Percentiles rank a stretch among this genome's conserved stretches.
Evolutionary conservation across 2,888 invertebrate genomes (phyloP).

Genomic region (Rhabditoides inermis): DNA sequence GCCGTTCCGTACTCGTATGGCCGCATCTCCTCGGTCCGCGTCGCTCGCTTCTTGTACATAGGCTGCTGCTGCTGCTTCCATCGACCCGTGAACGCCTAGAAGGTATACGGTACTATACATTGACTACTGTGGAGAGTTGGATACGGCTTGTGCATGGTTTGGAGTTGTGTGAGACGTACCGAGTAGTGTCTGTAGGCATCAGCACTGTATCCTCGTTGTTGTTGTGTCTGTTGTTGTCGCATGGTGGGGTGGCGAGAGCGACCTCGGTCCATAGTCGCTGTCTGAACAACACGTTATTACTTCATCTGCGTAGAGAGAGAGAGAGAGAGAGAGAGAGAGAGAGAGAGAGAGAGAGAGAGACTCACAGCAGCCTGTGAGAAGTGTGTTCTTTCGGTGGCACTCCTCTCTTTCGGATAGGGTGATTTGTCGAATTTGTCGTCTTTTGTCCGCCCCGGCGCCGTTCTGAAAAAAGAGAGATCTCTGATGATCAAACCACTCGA

Average conservation of each 20-base stretch:
- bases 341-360: too few species aligned
- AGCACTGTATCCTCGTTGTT: not conserved
- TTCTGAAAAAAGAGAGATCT: slow-evolving; percentile 14
- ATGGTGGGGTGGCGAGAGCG: slow-evolving; percentile 28
- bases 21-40: slow-evolving; percentile 17
- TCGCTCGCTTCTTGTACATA: slow-evolving; percentile 33
- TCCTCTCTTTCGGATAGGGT: too few species aligned
- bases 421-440: too few species aligned
- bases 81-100: slow-evolving; percentile 10
- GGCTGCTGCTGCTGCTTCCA: slow-evolving; percentile 23
- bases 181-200: not conserved
- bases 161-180: not conserved
- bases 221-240: slow-evolving; percentile 6
- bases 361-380: too few species aligned
- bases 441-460: slow-evolving; percentile 35
- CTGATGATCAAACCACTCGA: not conserved
- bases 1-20: slow-evolving; percentile 9
- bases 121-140: not conserved
- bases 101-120: slow-evolving; percentile 6
- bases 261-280: slow-evolving; percentile 20
- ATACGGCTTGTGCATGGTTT: not conserved
- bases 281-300: too few species aligned
- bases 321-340: too few species aligned
- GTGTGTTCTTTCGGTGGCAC: too few species aligned
- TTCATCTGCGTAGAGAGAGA: too few species aligned